A percentile compares a stretch with the other conserved stretches of the same genome.
Evolutionary conservation across 2,113 vertebrate species (phyloP).

Genomic region (Ammospiza nelsoni): DNA sequence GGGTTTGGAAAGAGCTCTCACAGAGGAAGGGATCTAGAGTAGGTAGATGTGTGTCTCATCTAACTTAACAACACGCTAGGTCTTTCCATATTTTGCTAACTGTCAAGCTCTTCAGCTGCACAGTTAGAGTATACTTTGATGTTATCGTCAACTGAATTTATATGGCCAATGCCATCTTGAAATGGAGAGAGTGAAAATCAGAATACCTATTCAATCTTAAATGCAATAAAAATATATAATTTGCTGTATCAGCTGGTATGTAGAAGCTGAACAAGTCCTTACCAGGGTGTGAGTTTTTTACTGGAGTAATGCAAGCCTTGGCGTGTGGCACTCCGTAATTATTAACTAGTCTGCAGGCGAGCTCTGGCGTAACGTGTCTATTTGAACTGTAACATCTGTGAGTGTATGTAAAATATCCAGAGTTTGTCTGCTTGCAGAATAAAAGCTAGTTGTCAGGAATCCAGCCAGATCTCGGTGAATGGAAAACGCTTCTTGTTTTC

Average conservation of each 20-base stretch:
- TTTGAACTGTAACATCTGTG: constrained; percentile 42
- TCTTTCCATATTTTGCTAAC: background rate
- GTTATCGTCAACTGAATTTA: background rate
- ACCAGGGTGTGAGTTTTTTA: background rate
- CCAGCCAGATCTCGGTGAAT: background rate
- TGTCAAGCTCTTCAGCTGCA: background rate
- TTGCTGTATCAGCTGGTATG: background rate
- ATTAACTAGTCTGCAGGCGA: constrained; percentile 6
- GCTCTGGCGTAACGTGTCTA: background rate
- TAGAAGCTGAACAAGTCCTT: constrained; percentile 28
- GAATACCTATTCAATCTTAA: background rate
- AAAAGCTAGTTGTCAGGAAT: constrained; percentile 24
- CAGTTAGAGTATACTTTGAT: background rate
- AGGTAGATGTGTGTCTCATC: background rate
- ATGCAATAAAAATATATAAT: background rate
- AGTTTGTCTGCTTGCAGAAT: background rate
- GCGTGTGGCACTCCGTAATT: constrained; percentile 3
- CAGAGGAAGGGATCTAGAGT: background rate
- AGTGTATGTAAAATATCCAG: constrained; percentile 11
- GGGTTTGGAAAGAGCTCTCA: background rate
- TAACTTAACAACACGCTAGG: background rate
- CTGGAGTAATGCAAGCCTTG: constrained; percentile 17
- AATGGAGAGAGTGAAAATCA: background rate
- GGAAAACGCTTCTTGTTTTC: background rate
- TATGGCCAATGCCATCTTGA: background rate